Evolutionary conservation across 2,888 invertebrate species (phyloP).

Genomic region (Piscicola geometra): DNA sequence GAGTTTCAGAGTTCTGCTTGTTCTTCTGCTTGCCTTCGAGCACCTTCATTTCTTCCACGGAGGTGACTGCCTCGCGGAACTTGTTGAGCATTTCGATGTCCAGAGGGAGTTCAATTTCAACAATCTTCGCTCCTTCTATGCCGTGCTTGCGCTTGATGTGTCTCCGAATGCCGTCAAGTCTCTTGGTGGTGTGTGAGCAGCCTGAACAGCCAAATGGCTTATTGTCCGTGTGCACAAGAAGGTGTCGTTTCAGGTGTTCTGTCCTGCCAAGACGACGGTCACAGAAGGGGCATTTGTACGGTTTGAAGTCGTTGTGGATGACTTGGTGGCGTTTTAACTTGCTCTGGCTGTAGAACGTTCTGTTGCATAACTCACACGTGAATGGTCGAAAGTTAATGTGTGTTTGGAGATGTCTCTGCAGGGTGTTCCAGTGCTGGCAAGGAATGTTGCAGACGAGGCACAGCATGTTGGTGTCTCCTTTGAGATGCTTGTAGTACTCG

Average conservation of each 20-base stretch:
- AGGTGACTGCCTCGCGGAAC: slow-evolving; percentile 9
- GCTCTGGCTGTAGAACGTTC: slow-evolving; percentile 42
- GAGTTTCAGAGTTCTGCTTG: slow-evolving; percentile 10
- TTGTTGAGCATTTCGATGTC: slow-evolving; percentile 25
- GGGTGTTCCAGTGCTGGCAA: slow-evolving; percentile 39
- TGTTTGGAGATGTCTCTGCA: slow-evolving; percentile 42
- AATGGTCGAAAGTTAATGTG: slow-evolving; percentile 43
- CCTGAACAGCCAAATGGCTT: slow-evolving; percentile 42
- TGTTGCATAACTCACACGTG: slow-evolving; percentile 40
- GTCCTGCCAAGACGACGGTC: slow-evolving; percentile 41
- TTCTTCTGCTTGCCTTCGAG: background rate
- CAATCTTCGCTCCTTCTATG: slow-evolving; percentile 34
- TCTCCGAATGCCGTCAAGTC: slow-evolving; percentile 41
- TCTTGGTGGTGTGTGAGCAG: slow-evolving; percentile 42
- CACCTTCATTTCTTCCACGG: background rate
- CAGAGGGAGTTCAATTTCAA: slow-evolving; percentile 27
- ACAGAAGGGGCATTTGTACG: slow-evolving; percentile 44
- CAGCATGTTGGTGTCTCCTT: slow-evolving; percentile 32
- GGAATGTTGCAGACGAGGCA: slow-evolving; percentile 38
- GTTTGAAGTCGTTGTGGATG: slow-evolving; percentile 43
- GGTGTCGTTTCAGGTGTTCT: slow-evolving; percentile 43
- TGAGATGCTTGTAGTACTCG: slow-evolving; percentile 37
- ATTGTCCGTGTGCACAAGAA: slow-evolving; percentile 42
- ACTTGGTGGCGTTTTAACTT: slow-evolving; percentile 43
- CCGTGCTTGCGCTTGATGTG: slow-evolving; percentile 43